Conservation (phyloP, 2,113 vertebrate species). For the Holacanthus passer region DNA sequence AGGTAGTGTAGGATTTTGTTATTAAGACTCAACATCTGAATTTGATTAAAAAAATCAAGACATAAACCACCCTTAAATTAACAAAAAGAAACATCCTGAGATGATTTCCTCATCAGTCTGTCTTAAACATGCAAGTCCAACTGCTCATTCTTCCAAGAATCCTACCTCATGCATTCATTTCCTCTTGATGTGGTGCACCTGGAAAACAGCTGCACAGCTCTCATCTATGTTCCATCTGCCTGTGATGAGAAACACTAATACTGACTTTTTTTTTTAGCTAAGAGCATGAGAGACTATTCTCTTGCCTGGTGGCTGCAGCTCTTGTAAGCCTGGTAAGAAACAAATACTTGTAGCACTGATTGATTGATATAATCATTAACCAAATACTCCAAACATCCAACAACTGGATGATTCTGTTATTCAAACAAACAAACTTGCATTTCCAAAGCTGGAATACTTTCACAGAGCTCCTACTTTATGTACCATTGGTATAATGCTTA, state of each 20-base stretch:
- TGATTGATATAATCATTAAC: no score
- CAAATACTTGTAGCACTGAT: no score
- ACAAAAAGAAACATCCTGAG: neutral
- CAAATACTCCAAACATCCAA: neutral
- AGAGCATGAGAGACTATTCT: no score
- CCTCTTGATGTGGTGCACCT: conserved; percentile 32
- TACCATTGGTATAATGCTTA: neutral
- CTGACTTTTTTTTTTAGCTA: no score
- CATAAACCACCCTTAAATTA: neutral
- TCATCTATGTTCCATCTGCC: conserved; percentile 24
- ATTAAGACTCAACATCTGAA: neutral
- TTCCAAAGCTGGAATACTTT: no score
- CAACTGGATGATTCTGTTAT: no score
- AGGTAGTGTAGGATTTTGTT: neutral
- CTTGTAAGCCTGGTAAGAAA: no score
- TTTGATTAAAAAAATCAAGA: neutral
- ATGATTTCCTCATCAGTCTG: neutral
- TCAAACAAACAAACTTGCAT: no score
- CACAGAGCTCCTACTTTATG: neutral
- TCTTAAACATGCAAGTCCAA: conserved; percentile 1
- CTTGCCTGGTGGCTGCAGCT: no score
- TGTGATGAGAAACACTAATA: conserved; percentile 44
- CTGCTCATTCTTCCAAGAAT: conserved; percentile 12
- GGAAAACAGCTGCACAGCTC: neutral
- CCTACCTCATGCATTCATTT: conserved; percentile 38